These are phyloP conservation scores for Lithophane ornitopus DNA, from an alignment of 2,888 invertebrate genomes.

Conservation along the genomic window DNA sequence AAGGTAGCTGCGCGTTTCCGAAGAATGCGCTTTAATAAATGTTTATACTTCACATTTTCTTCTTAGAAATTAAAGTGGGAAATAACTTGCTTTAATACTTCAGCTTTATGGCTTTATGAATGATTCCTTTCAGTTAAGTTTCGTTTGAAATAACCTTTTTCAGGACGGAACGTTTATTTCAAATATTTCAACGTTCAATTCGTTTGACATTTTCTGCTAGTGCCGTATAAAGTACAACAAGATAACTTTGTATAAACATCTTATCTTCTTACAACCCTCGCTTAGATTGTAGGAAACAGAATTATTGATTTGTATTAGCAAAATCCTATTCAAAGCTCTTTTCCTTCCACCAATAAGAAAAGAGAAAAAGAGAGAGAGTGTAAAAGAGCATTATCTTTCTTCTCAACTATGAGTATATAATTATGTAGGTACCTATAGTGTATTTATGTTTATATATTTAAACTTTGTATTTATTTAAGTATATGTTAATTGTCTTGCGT, in stretches of 20 bases:
- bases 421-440: no score
- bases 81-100: constrained; percentile 39
- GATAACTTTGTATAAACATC: constrained; percentile 29
- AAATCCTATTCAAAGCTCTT: constrained; percentile 23
- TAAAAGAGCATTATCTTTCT: no score
- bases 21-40: constrained; percentile 54
- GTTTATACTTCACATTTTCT: constrained; percentile 45
- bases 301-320: constrained; percentile 42
- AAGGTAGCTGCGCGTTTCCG: constrained; percentile 65
- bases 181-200: not conserved
- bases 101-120: constrained; percentile 10
- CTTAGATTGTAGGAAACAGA: constrained; percentile 19
- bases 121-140: constrained; percentile 13
- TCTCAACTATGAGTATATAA: no score
- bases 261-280: constrained; percentile 1
- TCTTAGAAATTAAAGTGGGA: constrained; percentile 41
- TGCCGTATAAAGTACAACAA: not conserved
- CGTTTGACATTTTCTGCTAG: not conserved
- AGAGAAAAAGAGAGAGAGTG: no score
- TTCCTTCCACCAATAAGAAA: constrained; percentile 18
- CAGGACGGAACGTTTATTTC: constrained; percentile 2
- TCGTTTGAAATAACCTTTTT: constrained; percentile 11
- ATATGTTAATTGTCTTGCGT: no score
- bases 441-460: no score
- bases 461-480: no score